These are phyloP conservation scores for Drosophila biarmipes DNA, from an alignment of 1,140 invertebrate genomes.

Conservation along the genomic window DNA sequence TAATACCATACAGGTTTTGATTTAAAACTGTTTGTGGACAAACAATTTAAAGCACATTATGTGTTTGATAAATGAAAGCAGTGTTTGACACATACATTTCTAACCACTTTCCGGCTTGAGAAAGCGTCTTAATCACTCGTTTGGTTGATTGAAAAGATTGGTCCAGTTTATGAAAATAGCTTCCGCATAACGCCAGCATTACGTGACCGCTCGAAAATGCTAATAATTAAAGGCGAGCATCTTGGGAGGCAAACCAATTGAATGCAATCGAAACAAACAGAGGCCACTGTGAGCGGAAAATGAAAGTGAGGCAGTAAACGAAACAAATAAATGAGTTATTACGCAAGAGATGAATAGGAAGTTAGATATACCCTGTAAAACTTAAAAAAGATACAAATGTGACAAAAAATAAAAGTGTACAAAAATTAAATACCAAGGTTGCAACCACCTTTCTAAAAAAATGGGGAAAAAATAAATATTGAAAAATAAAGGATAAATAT, in stretches of 20 bases:
- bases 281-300: constrained; percentile 22
- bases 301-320: constrained; percentile 2
- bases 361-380: neutral
- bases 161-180: constrained; percentile 17
- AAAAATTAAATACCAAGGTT: too few relatives aligned
- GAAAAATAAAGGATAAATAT: too few relatives aligned
- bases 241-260: constrained; percentile 48
- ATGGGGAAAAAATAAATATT: too few relatives aligned
- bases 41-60: constrained; percentile 3
- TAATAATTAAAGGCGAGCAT: constrained; percentile 47
- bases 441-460: too few relatives aligned
- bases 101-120: constrained; percentile 17
- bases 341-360: neutral
- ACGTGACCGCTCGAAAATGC: constrained; percentile 37
- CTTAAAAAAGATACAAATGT: too few relatives aligned
- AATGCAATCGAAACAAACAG: constrained; percentile 38
- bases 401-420: too few relatives aligned
- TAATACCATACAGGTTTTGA: neutral
- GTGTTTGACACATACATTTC: neutral
- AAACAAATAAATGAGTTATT: constrained; percentile 2
- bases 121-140: constrained; percentile 16
- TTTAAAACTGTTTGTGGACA: constrained; percentile 1
- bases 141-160: constrained; percentile 42
- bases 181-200: constrained; percentile 46
- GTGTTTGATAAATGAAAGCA: constrained; percentile 12